These are phyloP conservation scores for Drosophila ustulata DNA, from an alignment of 2,888 invertebrate genomes.

Conservation along the genomic window DNA sequence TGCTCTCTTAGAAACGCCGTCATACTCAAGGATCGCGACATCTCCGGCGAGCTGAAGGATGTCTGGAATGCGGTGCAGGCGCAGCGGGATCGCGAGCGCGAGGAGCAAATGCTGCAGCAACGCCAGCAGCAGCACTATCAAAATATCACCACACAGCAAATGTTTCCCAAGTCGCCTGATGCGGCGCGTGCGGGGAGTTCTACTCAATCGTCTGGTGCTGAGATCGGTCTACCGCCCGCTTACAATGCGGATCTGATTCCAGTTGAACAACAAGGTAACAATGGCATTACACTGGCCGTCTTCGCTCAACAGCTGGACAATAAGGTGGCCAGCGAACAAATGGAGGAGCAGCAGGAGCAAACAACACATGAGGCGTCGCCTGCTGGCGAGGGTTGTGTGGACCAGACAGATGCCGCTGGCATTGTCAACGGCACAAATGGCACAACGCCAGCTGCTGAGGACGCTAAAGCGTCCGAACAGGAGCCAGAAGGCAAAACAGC, in stretches of 20 bases:
- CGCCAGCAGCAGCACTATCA: constrained; percentile 84
- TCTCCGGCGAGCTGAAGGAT: constrained; percentile 90
- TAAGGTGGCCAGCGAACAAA: constrained; percentile 66
- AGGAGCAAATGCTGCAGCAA: constrained; percentile 84
- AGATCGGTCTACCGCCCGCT: constrained; percentile 52
- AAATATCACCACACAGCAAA: constrained; percentile 82
- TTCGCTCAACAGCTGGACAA: constrained; percentile 78
- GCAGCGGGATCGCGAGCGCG: constrained; percentile 84
- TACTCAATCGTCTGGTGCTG: constrained; percentile 40
- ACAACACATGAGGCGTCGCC: not conserved
- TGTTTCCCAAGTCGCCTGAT: constrained; percentile 81
- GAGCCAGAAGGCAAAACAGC: constrained; percentile 31
- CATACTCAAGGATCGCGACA: constrained; percentile 89
- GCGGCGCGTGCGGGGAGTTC: constrained; percentile 59
- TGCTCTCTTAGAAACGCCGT: constrained; percentile 84
- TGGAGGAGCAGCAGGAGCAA: constrained; percentile 41
- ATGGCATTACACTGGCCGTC: constrained; percentile 68
- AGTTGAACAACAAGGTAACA: constrained; percentile 44
- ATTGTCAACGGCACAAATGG: constrained; percentile 46
- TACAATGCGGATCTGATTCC: constrained; percentile 59
- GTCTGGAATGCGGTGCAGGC: constrained; percentile 90
- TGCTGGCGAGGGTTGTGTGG: constrained; percentile 50
- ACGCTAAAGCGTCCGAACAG: constrained; percentile 25
- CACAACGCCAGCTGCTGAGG: constrained; percentile 8
- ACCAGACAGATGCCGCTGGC: constrained; percentile 70